Base-by-base conservation (phyloP, 1,140 invertebrate genomes). In the Archegozetes longisetosus region DNA sequence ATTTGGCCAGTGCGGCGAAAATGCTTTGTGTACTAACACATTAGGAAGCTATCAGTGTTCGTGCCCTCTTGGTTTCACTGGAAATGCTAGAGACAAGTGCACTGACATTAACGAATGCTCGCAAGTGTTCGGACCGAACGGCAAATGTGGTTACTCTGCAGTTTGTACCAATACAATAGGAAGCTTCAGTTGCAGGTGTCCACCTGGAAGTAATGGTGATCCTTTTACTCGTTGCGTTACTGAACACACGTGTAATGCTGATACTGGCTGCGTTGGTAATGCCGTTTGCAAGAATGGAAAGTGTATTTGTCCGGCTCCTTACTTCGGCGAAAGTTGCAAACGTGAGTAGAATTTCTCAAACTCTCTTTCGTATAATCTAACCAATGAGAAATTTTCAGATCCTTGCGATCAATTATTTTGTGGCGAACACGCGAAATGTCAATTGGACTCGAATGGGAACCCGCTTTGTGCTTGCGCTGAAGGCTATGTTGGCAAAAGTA, bases 301-400 rank as follows among this genome's bases (percentile, higher is more conserved):
- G 64, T 93, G 88, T 69, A 71, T 88, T 22, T 92, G 88, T 70
- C 88, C 86, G 2, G 85, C 88, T 66, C 88, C 88, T 0, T 91
- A 91, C 68, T 76, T 89, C 66, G 88, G 88, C 66, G 86, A 88
- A 64, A 86, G 90, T 70, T 93, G 88, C 65, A 80, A 87, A 75
- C 87, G 85, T 88, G 79, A 82, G 84, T 79, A 53, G 12, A 58
- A 32, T 23, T 51, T 25, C n/a, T 32, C 20, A 20, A 20, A n/a
- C 58, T 58, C 61, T 29, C 51, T 20, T 22, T 27, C 25, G 46
- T 40, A 29, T 26, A 27, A n/a, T 6, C 32, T 40, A 40, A 40
- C 17, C 32, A n/a, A 25, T 52, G 4, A 52, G 4, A 24, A 53
- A 22, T 59, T 49, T 65, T 56, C 66, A 88, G 86, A 92, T 82